Evolutionary conservation across 2,888 invertebrate genomes (phyloP).

Genomic region (Masnerella sp.): DNA sequence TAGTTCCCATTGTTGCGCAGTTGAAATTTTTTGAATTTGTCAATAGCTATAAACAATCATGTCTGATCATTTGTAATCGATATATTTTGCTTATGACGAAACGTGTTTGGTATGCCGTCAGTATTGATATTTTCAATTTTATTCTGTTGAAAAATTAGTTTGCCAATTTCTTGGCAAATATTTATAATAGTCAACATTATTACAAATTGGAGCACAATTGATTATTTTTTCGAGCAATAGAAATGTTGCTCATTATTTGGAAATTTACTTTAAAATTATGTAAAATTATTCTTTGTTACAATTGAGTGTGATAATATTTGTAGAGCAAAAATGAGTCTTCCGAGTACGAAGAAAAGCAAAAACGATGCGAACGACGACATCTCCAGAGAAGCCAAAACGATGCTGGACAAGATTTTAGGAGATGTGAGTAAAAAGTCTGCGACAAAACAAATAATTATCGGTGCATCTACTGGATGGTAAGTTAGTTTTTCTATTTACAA

Average conservation of each 20-base stretch:
- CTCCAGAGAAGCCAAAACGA: slow-evolving; percentile 82
- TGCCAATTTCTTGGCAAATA: not conserved
- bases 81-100: slow-evolving; percentile 38
- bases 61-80: slow-evolving; percentile 21
- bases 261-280: not conserved
- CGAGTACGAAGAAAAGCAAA: slow-evolving; percentile 70
- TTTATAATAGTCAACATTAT: not conserved
- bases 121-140: slow-evolving; percentile 10
- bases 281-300: not conserved
- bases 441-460: slow-evolving; percentile 91
- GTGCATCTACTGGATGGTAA: slow-evolving; percentile 93
- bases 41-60: not conserved
- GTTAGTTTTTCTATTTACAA: not conserved
- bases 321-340: slow-evolving; percentile 71
- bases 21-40: too few species aligned
- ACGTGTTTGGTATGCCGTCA: slow-evolving; percentile 25
- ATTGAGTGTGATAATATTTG: slow-evolving; percentile 52
- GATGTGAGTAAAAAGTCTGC: slow-evolving; percentile 92
- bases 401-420: slow-evolving; percentile 85
- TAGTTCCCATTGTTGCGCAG: too few species aligned
- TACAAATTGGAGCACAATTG: not conserved
- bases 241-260: not conserved
- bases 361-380: slow-evolving; percentile 77
- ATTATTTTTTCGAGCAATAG: not conserved
- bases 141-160: not conserved